Evolutionary conservation across 2,888 invertebrate genomes (phyloP), one percentile per base, ranked within the genome.

Genomic region (Slavum lentiscoides): DNA sequence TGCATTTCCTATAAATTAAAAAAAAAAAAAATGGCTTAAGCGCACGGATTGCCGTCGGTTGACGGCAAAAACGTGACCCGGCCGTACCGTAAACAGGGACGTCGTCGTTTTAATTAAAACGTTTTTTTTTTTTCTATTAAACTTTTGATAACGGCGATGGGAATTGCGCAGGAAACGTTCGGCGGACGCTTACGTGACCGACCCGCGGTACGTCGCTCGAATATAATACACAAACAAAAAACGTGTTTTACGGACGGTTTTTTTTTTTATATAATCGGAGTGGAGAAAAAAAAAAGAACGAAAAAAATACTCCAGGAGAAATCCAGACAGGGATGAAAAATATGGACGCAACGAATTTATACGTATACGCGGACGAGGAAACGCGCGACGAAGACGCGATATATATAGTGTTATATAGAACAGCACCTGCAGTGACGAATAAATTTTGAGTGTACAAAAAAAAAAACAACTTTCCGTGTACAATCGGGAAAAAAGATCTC

Each of bases 71-170:
- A 77, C 69, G 77, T 77, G 77, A 77, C 77, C 19, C 74, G 55
- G 15, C 21, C 21, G 53, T 17, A 74, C 61, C 17, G 30, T 68
- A 69, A 69, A 49, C 30, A 58, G 49, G 21, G n/a, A 77, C 21
- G 13, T 13, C 9, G 53, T 69, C n/a, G n/a, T n/a, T n/a, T 77
- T 77, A 68, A 76, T 76, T 76, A 76, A 76, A 76, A 76, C 23
- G 49, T 76, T 69, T 30, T 30, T 30, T 76, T 74, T 74, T 55
- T 64, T 68, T 21, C 61, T 62, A 77, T 53, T 62, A 43, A 69
- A 69, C 59, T 77, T 77, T 69, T 69, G 61, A 49, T 61, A 61
- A 43, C n/a, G 21, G 13, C 30, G n/a, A n/a, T 49, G 49, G 49
- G 30, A 58, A 69, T 53, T 53, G n/a, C 30, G 30, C 30, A 4